Percentiles rank a stretch among this genome's conserved stretches.
Conservation (phyloP, 2,888 invertebrate species). For the Andrena flavipes region DNA sequence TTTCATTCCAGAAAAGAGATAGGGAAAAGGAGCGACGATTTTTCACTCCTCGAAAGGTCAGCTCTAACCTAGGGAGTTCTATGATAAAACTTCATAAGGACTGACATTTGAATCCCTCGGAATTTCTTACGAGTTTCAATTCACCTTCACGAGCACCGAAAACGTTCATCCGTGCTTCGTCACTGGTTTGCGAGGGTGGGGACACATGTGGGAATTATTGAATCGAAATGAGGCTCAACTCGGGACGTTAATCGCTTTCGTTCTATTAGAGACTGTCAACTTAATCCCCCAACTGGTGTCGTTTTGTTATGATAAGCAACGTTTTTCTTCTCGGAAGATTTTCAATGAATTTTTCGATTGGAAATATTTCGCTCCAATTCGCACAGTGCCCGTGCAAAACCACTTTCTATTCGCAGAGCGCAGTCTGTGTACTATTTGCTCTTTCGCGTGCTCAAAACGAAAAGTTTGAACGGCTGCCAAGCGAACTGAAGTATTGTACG, state of each 20-base stretch:
- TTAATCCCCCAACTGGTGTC: constrained; percentile 1
- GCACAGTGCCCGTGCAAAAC: background rate
- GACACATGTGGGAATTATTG: constrained; percentile 47
- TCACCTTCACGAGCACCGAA: background rate
- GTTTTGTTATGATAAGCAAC: background rate
- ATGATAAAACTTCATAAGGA: constrained; percentile 14
- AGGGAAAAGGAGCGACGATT: constrained; percentile 34
- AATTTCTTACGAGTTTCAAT: constrained; percentile 12
- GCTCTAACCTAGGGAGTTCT: constrained; percentile 30
- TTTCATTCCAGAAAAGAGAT: constrained; percentile 10
- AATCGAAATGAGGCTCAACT: constrained; percentile 1
- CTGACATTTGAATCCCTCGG: constrained; percentile 58
- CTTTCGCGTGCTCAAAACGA: constrained; percentile 6
- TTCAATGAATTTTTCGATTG: background rate
- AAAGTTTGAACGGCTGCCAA: constrained; percentile 50
- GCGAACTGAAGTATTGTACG: background rate
- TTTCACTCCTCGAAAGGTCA: constrained; percentile 57
- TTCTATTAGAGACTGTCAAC: constrained; percentile 5
- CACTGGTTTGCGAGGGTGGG: background rate
- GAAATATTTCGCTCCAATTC: constrained; percentile 7
- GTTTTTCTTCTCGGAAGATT: background rate
- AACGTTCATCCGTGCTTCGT: background rate
- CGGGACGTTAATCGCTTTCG: constrained; percentile 53
- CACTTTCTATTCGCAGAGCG: constrained; percentile 48
- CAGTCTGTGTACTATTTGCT: constrained; percentile 44